These are phyloP conservation scores for Strigops habroptila DNA, from an alignment of 2,113 vertebrate genomes.

Conservation along the genomic window DNA sequence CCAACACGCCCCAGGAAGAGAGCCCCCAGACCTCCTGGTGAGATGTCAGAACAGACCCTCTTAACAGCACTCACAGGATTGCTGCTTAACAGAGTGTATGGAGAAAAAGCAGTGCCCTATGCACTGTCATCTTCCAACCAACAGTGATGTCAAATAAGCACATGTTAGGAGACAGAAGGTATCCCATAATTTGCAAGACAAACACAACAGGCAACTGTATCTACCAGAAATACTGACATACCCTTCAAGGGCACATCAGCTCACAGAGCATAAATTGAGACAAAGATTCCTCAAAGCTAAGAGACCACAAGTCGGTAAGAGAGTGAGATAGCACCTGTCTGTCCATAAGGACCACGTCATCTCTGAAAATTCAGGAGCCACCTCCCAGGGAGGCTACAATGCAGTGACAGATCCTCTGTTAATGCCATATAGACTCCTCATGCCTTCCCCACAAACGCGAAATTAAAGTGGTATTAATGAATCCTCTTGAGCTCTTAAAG, in stretches of 20 bases:
- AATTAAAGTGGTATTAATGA: neutral
- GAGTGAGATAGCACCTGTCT: neutral
- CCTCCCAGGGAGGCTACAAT: neutral
- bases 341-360: accelerated
- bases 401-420: neutral
- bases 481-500: neutral
- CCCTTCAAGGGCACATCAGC: neutral
- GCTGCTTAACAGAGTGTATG: neutral
- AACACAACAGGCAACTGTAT: neutral
- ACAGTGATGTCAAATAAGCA: neutral
- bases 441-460: accelerated
- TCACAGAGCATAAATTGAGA: neutral
- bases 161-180: neutral
- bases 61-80: neutral
- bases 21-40: neutral
- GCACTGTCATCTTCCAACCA: neutral
- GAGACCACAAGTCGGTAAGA: neutral
- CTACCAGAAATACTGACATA: neutral
- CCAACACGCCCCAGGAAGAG: neutral
- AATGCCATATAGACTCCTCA: neutral
- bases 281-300: neutral
- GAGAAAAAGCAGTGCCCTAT: neutral
- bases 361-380: neutral
- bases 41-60: neutral
- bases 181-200: neutral